These are phyloP conservation scores for Fistularia tabacaria DNA, from an alignment of 2,797 vertebrate species.

Conservation along the genomic window DNA sequence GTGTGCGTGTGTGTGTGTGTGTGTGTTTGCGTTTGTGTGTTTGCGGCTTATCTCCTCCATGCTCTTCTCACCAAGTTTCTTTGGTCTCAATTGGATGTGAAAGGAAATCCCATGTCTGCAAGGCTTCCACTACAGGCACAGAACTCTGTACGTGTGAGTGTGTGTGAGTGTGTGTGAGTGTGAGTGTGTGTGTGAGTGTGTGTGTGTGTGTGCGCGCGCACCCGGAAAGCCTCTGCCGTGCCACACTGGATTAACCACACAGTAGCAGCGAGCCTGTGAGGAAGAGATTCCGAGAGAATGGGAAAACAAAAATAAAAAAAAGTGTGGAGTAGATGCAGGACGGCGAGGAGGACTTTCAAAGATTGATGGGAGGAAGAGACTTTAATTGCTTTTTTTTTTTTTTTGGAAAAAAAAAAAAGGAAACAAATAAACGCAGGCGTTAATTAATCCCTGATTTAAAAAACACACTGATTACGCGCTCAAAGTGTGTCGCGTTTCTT, in stretches of 20 bases:
- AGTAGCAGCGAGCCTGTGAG: conserved; percentile 39
- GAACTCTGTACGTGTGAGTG: conserved; percentile 38
- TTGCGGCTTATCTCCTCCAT: conserved; percentile 38
- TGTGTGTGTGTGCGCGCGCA: conserved; percentile 16
- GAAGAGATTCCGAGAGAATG: conserved; percentile 29
- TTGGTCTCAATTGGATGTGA: conserved; percentile 63
- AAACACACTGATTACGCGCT: conserved; percentile 3
- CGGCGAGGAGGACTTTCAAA: conserved; percentile 6
- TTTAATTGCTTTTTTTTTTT: conserved; percentile 8
- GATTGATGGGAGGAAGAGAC: conserved; percentile 6
- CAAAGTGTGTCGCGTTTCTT: not conserved
- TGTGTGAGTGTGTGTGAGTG: conserved; percentile 20
- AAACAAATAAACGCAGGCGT: not conserved
- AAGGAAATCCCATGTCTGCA: conserved; percentile 66
- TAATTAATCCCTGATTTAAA: conserved; percentile 30
- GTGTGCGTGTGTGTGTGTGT: conserved; percentile 11
- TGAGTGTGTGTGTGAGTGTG: conserved; percentile 34
- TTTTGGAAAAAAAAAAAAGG: too few species aligned
- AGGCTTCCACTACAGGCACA: conserved; percentile 59
- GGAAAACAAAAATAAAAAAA: not conserved
- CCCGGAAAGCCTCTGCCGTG: conserved; percentile 27
- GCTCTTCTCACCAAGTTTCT: conserved; percentile 54
- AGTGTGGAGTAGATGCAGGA: conserved; percentile 17
- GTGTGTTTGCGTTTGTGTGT: conserved; percentile 22
- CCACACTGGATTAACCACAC: conserved; percentile 61